These are phyloP conservation scores for Dryococelus australis DNA, from an alignment of 2,888 invertebrate species.

Conservation along the genomic window DNA sequence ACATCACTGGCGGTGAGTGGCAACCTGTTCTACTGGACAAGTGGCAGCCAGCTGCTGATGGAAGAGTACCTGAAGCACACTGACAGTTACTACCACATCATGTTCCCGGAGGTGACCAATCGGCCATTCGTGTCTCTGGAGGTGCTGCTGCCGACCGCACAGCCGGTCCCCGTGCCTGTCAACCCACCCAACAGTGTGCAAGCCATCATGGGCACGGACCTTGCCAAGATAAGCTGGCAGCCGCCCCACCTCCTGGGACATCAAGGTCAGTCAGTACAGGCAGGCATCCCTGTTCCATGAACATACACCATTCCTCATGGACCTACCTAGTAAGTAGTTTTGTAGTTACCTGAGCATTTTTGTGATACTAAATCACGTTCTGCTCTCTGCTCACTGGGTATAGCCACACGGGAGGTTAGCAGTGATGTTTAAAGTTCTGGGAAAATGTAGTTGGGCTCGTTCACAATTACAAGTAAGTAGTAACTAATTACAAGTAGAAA, in stretches of 20 bases:
- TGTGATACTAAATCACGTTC: no score
- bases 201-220: slow-evolving; percentile 78
- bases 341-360: no score
- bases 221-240: slow-evolving; percentile 83
- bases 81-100: slow-evolving; percentile 80
- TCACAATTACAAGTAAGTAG: no score
- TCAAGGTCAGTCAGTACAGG: slow-evolving; percentile 65
- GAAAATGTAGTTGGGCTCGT: no score
- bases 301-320: no score
- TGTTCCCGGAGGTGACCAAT: slow-evolving; percentile 66
- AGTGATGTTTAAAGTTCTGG: no score
- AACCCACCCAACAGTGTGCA: slow-evolving; percentile 82
- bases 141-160: slow-evolving; percentile 72
- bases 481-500: no score
- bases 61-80: slow-evolving; percentile 79
- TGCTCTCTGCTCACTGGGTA: no score
- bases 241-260: slow-evolving; percentile 77
- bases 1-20: slow-evolving; percentile 78
- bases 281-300: neutral
- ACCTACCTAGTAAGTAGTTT: no score
- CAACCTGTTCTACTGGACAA: slow-evolving; percentile 87
- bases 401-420: no score
- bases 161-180: slow-evolving; percentile 81
- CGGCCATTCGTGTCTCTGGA: slow-evolving; percentile 63
- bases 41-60: slow-evolving; percentile 75